phyloP scores from a whole-genome alignment of 2,888 invertebrate species.

The Neoitamus cyanurus region DNA sequence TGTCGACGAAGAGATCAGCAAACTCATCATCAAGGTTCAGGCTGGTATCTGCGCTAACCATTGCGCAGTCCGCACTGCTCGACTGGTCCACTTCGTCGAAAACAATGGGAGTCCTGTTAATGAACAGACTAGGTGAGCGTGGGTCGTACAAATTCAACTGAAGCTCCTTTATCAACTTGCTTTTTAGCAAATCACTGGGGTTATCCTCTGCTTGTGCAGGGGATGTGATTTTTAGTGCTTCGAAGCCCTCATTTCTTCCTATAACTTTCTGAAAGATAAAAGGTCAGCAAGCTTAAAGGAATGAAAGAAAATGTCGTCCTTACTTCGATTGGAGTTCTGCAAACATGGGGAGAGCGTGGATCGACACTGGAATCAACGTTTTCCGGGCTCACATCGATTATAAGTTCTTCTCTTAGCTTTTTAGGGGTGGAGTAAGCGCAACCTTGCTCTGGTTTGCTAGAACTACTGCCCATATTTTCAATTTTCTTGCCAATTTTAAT shows the following conservation, averaged over 20 bases:
- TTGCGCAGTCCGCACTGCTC: not conserved
- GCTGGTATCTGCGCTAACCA: not conserved
- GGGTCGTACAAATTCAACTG: conserved; percentile 49
- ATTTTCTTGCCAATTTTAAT: not conserved
- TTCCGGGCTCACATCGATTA: not conserved
- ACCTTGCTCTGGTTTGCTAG: not conserved
- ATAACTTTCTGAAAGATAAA: not conserved
- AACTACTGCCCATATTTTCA: not conserved
- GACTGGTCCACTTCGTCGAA: conserved; percentile 20
- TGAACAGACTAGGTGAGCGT: conserved; percentile 50
- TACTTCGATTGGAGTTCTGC: conserved; percentile 51
- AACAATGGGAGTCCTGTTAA: conserved; percentile 50
- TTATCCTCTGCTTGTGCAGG: not conserved
- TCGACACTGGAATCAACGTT: not conserved
- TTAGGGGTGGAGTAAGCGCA: conserved; percentile 3
- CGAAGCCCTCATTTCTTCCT: not conserved
- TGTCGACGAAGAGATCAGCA: conserved; percentile 21
- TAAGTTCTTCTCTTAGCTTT: not conserved
- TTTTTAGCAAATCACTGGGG: not conserved
- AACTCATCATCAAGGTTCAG: conserved; percentile 42
- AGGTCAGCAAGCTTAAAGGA: too few relatives aligned
- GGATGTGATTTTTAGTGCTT: not conserved
- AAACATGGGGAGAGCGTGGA: conserved; percentile 50
- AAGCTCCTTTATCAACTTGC: conserved; percentile 22
- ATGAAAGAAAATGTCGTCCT: not conserved